phyloP scores from a whole-genome alignment of 2,797 vertebrate genomes.

The Smutsia gigantea region DNA sequence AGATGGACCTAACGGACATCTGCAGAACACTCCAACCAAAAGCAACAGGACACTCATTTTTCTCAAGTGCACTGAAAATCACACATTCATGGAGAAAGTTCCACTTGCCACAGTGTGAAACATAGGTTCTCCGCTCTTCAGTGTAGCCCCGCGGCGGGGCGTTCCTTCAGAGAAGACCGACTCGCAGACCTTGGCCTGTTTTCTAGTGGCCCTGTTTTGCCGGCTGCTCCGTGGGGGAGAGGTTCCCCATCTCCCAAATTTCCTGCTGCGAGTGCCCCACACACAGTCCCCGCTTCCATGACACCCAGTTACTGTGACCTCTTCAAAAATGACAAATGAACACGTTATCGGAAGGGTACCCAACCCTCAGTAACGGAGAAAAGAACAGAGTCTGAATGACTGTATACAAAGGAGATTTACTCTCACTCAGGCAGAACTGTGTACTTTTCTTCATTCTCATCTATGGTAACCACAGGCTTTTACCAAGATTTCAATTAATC shows the following conservation, averaged over 20 bases:
- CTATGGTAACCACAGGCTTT: background rate
- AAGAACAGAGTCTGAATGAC: background rate
- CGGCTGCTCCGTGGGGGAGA: background rate
- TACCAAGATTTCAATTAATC: background rate
- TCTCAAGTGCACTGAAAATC: background rate
- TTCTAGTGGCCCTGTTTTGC: background rate
- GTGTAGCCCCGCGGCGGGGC: background rate
- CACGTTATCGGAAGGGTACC: background rate
- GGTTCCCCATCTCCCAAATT: background rate
- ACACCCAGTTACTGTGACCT: background rate
- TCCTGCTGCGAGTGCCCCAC: background rate
- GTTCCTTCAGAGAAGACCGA: constrained; percentile 7
- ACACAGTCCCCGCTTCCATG: background rate
- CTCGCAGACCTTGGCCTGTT: background rate
- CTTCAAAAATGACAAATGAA: background rate
- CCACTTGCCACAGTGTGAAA: background rate
- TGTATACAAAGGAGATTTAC: background rate
- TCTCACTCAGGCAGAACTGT: background rate
- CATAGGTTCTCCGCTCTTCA: background rate
- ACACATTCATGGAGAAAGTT: background rate
- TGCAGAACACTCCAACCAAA: too few relatives aligned
- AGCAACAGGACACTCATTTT: too few relatives aligned
- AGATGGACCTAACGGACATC: too few relatives aligned
- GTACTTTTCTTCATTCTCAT: background rate
- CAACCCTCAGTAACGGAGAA: background rate